These are phyloP conservation scores for Moxostoma hubbsi DNA, from an alignment of 2,797 vertebrate species.

Conservation along the genomic window DNA sequence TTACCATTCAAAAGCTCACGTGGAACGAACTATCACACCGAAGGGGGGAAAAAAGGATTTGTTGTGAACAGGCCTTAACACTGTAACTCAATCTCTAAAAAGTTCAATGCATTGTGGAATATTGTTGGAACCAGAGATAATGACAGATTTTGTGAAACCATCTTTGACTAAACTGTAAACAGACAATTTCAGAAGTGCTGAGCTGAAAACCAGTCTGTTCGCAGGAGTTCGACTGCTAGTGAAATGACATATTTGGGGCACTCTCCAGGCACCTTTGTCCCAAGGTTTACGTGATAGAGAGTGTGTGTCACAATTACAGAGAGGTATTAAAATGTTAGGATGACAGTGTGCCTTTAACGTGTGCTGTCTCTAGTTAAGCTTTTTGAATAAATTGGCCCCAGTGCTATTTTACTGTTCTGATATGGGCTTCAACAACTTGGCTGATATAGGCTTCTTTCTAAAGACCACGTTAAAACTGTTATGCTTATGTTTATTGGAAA, in stretches of 20 bases:
- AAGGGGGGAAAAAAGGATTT: too few species aligned
- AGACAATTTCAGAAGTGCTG: neutral
- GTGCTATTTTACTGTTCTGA: neutral
- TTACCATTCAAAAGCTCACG: too few species aligned
- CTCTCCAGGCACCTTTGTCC: neutral
- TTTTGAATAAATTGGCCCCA: neutral
- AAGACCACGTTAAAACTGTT: neutral
- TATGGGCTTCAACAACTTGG: neutral
- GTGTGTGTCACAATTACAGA: neutral
- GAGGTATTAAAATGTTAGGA: neutral
- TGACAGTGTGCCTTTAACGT: neutral
- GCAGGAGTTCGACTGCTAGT: neutral
- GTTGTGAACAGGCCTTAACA: too few species aligned
- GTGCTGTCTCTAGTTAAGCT: neutral
- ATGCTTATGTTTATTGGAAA: neutral
- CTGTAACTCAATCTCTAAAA: too few species aligned
- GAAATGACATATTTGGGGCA: conserved; percentile 11
- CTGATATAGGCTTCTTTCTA: neutral
- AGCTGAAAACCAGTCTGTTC: neutral
- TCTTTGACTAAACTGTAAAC: neutral
- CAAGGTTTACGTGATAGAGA: neutral
- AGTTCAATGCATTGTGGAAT: too few species aligned
- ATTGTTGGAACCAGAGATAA: neutral
- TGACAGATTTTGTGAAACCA: neutral
- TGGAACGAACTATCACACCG: too few species aligned